Conservation (phyloP, 2,888 invertebrate species). For the Apomyelois bistriatella region DNA sequence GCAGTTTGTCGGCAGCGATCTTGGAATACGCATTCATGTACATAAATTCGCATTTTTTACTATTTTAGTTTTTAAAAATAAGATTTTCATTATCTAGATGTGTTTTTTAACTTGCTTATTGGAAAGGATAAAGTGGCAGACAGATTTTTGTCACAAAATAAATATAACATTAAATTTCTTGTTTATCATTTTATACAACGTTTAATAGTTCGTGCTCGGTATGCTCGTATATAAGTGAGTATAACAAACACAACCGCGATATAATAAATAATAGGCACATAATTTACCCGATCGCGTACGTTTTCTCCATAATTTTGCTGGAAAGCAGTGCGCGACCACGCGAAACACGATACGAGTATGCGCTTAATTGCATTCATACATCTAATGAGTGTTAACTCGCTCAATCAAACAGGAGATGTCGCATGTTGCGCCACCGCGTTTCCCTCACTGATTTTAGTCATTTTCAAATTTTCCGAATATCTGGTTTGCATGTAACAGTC, state of each 20-base stretch:
- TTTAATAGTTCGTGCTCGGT: too few species aligned
- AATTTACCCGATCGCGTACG: conserved; percentile 25
- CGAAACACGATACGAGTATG: conserved; percentile 65
- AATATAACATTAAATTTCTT: too few species aligned
- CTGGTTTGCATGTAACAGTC: neutral
- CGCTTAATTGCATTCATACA: conserved; percentile 62
- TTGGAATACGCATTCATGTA: too few species aligned
- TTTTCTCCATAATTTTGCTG: conserved; percentile 67
- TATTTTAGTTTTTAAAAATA: too few species aligned
- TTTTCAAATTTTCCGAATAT: neutral
- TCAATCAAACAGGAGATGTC: conserved; percentile 48
- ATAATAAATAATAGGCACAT: conserved; percentile 3
- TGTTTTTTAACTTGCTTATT: too few species aligned
- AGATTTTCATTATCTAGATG: too few species aligned
- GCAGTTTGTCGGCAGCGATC: too few species aligned
- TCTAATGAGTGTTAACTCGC: conserved; percentile 57
- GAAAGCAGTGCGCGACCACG: conserved; percentile 64
- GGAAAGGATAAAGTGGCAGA: too few species aligned
- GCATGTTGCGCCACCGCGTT: conserved; percentile 39
- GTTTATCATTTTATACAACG: too few species aligned
- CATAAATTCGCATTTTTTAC: too few species aligned
- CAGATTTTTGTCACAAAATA: too few species aligned
- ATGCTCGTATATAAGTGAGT: too few species aligned
- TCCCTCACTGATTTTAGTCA: conserved; percentile 25
- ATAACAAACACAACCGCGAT: neutral